Evolutionary conservation across 2,888 invertebrate species (phyloP).

Genomic region (Rhogogaster chlorosoma): DNA sequence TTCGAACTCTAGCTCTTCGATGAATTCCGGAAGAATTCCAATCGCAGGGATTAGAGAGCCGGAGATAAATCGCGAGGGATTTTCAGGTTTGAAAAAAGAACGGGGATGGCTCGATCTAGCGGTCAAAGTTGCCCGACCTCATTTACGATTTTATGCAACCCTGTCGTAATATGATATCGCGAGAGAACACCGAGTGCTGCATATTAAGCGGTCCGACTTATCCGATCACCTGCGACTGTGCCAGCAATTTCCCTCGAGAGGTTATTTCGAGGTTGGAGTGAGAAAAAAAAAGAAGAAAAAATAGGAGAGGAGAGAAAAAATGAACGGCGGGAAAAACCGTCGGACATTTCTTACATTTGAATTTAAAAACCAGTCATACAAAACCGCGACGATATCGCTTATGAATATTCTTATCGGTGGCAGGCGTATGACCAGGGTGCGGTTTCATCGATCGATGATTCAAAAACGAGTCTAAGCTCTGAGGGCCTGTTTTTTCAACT

Average conservation of each 20-base stretch:
- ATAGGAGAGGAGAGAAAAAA: background rate
- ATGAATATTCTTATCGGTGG: background rate
- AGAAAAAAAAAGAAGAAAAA: background rate
- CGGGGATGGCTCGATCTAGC: conserved; percentile 66
- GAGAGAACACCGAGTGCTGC: conserved; percentile 58
- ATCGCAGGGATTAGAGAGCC: background rate
- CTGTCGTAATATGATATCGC: conserved; percentile 71
- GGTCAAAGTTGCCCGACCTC: conserved; percentile 68
- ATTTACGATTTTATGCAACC: conserved; percentile 74
- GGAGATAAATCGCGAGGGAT: background rate
- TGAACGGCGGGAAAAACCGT: background rate
- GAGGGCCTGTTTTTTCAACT: background rate
- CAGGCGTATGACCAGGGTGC: background rate
- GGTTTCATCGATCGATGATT: background rate
- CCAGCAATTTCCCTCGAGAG: conserved; percentile 7
- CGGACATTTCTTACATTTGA: background rate
- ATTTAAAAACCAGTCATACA: background rate
- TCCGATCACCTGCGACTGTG: conserved; percentile 44
- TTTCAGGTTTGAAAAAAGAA: background rate
- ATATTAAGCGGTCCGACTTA: conserved; percentile 66
- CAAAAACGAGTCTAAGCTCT: no score
- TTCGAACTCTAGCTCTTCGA: no score
- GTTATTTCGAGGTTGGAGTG: background rate
- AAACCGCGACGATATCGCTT: background rate
- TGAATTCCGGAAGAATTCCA: background rate